These are phyloP conservation scores for Calliphora vicina DNA, from an alignment of 1,140 invertebrate genomes.

Conservation along the genomic window DNA sequence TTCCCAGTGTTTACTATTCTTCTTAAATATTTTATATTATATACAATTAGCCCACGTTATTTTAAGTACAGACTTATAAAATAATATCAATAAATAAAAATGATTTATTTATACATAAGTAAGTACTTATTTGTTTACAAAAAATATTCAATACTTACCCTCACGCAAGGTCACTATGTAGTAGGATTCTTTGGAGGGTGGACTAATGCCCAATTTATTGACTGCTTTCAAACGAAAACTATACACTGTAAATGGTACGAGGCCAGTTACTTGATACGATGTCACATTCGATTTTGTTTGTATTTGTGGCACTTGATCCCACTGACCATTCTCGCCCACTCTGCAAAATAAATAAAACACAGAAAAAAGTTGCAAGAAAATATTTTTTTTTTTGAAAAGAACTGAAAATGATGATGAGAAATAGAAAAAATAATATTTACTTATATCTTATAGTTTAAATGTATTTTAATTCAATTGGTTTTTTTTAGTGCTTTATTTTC, in stretches of 20 bases:
- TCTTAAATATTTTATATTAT: no score
- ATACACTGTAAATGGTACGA: conserved; percentile 78
- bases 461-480: background rate
- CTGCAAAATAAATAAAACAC: conserved; percentile 63
- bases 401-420: background rate
- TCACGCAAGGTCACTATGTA: conserved; percentile 80
- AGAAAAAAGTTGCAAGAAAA: background rate
- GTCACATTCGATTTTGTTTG: conserved; percentile 73
- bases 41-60: no score
- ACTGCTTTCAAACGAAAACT: conserved; percentile 78
- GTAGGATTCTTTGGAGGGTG: conserved; percentile 76
- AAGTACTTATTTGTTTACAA: no score
- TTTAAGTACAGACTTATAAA: no score
- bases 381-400: no score
- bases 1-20: no score
- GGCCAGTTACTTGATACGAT: conserved; percentile 70
- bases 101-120: no score
- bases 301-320: conserved; percentile 71
- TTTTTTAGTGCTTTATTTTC: background rate
- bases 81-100: no score
- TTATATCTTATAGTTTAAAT: background rate
- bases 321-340: conserved; percentile 72
- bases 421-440: conserved; percentile 30
- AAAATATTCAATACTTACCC: conserved; percentile 69
- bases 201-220: conserved; percentile 75